A percentile compares a stretch with the other conserved stretches of the same genome.
phyloP scores from a whole-genome alignment of 2,888 invertebrate genomes.

The Embidobia sp. region DNA sequence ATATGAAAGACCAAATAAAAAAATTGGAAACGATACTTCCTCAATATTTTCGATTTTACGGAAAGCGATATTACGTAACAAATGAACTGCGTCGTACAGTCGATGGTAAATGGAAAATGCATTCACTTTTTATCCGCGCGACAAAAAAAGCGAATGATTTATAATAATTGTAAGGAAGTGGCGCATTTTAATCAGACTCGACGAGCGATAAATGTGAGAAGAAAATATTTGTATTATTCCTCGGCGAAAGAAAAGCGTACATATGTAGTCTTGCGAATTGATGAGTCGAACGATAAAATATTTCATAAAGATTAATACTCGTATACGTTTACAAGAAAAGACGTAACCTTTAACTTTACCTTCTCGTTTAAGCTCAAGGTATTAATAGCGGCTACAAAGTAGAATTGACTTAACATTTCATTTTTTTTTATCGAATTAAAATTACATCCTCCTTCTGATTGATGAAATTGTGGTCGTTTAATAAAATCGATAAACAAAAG shows the following conservation, averaged over 20 bases:
- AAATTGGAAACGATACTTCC: neutral
- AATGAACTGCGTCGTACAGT: neutral
- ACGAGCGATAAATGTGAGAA: neutral
- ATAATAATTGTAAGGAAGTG: slow-evolving; percentile 11
- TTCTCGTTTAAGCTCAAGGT: slow-evolving; percentile 23
- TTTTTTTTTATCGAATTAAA: slow-evolving; percentile 21
- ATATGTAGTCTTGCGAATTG: neutral
- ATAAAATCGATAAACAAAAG: no score
- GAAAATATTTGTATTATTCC: slow-evolving; percentile 4
- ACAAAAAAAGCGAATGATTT: neutral
- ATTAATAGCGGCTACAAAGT: slow-evolving; percentile 21
- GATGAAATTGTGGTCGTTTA: neutral
- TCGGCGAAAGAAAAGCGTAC: slow-evolving; percentile 2
- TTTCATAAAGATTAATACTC: slow-evolving; percentile 35
- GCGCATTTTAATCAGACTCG: neutral
- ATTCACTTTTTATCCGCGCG: neutral
- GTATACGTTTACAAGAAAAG: slow-evolving; percentile 16
- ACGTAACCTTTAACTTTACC: slow-evolving; percentile 37
- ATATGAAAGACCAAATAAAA: no score
- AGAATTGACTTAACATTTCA: slow-evolving; percentile 29
- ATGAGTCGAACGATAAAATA: slow-evolving; percentile 21
- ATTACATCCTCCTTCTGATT: slow-evolving; percentile 4
- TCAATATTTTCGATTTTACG: neutral
- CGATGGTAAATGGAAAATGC: neutral
- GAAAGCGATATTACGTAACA: neutral